Base-by-base conservation (phyloP, 2,888 invertebrate species). In the Campoplex capitator region DNA sequence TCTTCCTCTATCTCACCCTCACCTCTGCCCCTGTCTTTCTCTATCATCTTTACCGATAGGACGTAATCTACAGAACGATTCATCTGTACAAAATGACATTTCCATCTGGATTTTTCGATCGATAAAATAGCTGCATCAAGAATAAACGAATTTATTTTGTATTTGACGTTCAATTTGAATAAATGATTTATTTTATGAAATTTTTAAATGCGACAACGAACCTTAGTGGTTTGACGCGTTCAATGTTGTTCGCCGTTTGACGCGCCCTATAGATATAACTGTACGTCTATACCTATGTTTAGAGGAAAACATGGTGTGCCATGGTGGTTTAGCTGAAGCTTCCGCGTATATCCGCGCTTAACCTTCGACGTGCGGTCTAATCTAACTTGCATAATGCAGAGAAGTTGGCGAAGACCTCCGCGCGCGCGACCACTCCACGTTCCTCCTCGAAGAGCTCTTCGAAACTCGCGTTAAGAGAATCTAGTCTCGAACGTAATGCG, bases 341-440 rank as follows among this genome's bases (percentile, higher is more conserved):
- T 87, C 82, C 78, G 78, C 75, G 81, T 74, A 75, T 81, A 82
- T 82, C 77, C 68, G 48, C 75, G 78, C 84, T 82, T 87, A 87
- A 82, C 87, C 84, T 87, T 85, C 87, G 84, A 87, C 84, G 87
- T 83, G 87, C 83, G 87, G 84, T 87, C 87, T 85, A 85, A 87
- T 87, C 79, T 87, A 87, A 87, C 84, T 87, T 87, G 82, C 84
- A 87, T 87, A 87, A 87, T 87, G 83, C 87, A 85, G 84, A 79
- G 87, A 87, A 87, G 87, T 87, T 84, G 75, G 78, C 78, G 82
- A 68, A 71, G 79, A 54, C 86, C 84, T 82, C 74, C 80, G 42
- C 23, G 23, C 23, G 23, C 23, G 23, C 74, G 78, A 76, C 51
- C 80, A n/a, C n/a, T 67, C 77, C 45, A 54, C 11, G 16, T 67